These are phyloP conservation scores for Agrilus planipennis DNA, from an alignment of 1,140 invertebrate species.

Conservation along the genomic window DNA sequence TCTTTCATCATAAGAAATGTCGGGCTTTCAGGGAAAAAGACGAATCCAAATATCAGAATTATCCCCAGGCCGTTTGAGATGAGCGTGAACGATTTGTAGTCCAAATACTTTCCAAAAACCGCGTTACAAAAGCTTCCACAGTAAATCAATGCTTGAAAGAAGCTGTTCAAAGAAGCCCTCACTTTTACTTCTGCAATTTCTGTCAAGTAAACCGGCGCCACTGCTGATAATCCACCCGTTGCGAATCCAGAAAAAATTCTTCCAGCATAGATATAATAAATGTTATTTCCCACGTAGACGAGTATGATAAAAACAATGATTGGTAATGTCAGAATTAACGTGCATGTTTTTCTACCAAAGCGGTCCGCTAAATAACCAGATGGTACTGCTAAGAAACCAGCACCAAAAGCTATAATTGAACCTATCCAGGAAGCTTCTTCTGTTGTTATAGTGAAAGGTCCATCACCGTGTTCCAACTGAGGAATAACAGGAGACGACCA, in stretches of 20 bases:
- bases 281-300: constrained; percentile 53
- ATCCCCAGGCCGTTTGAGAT: constrained; percentile 46
- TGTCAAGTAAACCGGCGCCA: constrained; percentile 57
- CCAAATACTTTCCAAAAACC: constrained; percentile 36
- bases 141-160: constrained; percentile 54
- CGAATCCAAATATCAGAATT: constrained; percentile 43
- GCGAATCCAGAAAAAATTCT: constrained; percentile 62
- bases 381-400: constrained; percentile 48
- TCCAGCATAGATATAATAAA: constrained; percentile 56
- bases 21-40: constrained; percentile 60
- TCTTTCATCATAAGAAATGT: constrained; percentile 40
- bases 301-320: constrained; percentile 48
- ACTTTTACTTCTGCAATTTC: constrained; percentile 57
- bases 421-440: constrained; percentile 30
- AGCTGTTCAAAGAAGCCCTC: constrained; percentile 56
- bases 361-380: constrained; percentile 45
- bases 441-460: constrained; percentile 16
- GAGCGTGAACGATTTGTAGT: constrained; percentile 40
- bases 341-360: constrained; percentile 44
- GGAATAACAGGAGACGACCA: constrained; percentile 49
- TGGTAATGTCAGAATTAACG: constrained; percentile 48
- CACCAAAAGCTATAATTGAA: constrained; percentile 45
- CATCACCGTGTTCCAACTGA: constrained; percentile 27
- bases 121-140: constrained; percentile 53
- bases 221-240: constrained; percentile 59